Conservation (phyloP, 2,113 vertebrate species). For the Galemys pyrenaicus region DNA sequence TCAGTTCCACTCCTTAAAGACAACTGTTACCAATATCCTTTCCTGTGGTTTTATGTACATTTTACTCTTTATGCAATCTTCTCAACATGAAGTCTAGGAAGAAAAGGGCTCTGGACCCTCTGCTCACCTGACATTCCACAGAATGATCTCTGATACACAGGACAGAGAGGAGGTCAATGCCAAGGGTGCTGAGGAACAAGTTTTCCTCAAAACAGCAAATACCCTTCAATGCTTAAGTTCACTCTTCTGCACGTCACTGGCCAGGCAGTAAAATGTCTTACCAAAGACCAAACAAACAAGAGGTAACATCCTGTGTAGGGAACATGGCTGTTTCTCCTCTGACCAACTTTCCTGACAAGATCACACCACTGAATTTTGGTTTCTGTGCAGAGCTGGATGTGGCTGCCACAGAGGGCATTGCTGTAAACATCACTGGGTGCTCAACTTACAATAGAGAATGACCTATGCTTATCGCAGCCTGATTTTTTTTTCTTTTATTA, state of each 20-base stretch:
- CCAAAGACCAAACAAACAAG: conserved; percentile 9
- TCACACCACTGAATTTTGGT: background rate
- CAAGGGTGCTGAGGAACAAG: background rate
- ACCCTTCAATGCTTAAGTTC: no score
- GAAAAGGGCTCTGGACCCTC: background rate
- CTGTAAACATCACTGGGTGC: background rate
- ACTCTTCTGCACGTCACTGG: background rate
- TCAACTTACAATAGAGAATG: background rate
- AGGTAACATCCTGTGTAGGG: background rate
- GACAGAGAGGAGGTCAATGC: background rate
- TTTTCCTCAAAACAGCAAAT: background rate
- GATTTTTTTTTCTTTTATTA: no score
- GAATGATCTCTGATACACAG: background rate
- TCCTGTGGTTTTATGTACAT: background rate
- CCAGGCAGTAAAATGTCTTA: background rate
- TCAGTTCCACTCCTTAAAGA: background rate
- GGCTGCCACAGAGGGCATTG: background rate
- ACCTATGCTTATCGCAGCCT: background rate
- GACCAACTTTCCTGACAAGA: background rate
- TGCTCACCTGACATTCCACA: background rate
- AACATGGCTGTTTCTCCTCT: background rate
- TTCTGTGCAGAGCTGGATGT: background rate
- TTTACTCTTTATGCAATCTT: background rate
- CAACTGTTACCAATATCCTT: background rate
- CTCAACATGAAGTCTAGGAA: background rate